Evolutionary conservation across 2,888 invertebrate genomes (phyloP).

Genomic region (Standfussiana lucernea): DNA sequence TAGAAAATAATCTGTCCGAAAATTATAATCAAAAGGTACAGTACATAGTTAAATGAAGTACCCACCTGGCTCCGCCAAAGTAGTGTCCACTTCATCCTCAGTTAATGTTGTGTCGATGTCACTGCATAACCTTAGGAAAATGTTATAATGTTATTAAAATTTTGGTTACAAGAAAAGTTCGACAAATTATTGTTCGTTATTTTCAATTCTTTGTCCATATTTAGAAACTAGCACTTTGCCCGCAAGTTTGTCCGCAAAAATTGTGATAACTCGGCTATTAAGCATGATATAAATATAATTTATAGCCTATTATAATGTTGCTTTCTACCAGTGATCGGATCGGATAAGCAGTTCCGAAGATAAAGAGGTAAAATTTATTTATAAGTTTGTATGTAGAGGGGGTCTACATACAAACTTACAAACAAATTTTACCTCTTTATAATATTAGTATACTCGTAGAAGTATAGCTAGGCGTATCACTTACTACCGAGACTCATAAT

Average conservation of each 20-base stretch:
- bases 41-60: neutral
- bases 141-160: neutral
- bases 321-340: no score
- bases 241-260: no score
- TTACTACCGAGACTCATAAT: neutral
- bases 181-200: neutral
- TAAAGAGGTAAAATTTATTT: no score
- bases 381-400: no score
- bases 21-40: neutral
- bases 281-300: no score
- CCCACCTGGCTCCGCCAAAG: slow-evolving; percentile 63
- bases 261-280: no score
- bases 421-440: no score
- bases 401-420: no score
- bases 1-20: neutral
- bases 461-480: neutral
- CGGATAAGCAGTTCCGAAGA: no score
- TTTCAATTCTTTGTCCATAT: neutral
- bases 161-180: neutral
- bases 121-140: slow-evolving; percentile 79
- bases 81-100: slow-evolving; percentile 73
- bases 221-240: no score
- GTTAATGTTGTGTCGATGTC: slow-evolving; percentile 74
- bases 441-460: no score
- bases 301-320: no score